Evolutionary conservation across 2,888 invertebrate genomes (phyloP), one percentile per base, ranked within the genome.

Genomic region (Nasonia oneida): DNA sequence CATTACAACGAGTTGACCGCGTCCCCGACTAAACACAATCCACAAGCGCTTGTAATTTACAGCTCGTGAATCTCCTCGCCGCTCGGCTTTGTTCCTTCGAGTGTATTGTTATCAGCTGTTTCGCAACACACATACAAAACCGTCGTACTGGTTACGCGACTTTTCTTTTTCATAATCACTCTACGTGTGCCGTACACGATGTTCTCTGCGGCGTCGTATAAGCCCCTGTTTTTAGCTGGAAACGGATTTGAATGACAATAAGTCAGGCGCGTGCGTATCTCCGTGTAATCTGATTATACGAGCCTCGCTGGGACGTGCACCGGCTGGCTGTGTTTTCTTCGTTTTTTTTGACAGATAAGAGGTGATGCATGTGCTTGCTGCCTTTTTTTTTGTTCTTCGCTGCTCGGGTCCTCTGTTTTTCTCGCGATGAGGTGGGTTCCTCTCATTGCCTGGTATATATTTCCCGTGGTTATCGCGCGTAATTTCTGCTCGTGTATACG

Each of bases 201-300:
- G 57, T 57, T 57, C 57, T 57, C 57, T 37, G 37, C 4, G 15
- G 6, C 57, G 29, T 64, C 10, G 23, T 50, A 15, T 8, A 8
- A 50, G 64, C n/a, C 23, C 67, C 29, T n/a, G 50, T 76, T 76
- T 79, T 70, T 2, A 42, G 70, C 18, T 74, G 12, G 64, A 42
- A 70, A 42, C 23, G 23, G 15, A 77, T 77, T 81, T 85, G 71
- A 81, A 85, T 85, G 81, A 81, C 85, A 85, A 85, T 85, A 50
- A 67, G 67, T 67, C 14, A n/a, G 33, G 23, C n/a, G n/a, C 39
- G 23, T 12, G 42, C 39, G 39, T 71, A 18, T 39, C 39, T 39
- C 18, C 8, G 71, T 71, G 71, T 71, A 37, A 71, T 71, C 42
- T 71, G 37, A 71, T 39, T 71, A 47, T 47, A n/a, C 39, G n/a